Conservation (phyloP, 1,140 invertebrate genomes). For the Pseudomyrmex pallidus region DNA sequence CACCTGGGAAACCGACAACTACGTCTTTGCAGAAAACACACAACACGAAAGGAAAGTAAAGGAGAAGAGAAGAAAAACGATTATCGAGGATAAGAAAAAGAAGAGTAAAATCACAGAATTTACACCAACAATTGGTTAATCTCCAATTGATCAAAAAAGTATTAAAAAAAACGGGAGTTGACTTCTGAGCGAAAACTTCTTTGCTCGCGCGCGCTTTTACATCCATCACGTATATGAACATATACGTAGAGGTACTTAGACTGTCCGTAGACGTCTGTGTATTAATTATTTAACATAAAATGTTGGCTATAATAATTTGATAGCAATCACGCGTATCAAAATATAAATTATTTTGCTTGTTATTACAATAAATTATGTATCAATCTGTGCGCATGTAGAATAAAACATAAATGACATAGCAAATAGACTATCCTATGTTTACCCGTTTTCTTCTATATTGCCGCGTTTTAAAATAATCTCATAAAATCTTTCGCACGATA, state of each 20-base stretch:
- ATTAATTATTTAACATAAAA: slow-evolving; percentile 23
- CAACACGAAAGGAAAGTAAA: neutral
- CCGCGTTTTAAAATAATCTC: neutral
- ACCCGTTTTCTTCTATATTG: too few relatives aligned
- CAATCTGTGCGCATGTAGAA: neutral
- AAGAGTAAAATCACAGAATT: neutral
- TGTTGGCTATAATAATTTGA: neutral
- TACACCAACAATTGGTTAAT: neutral
- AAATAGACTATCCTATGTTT: neutral
- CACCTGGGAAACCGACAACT: slow-evolving; percentile 53
- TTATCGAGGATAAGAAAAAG: neutral
- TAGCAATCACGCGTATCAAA: neutral
- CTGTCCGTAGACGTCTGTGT: neutral
- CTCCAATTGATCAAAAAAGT: neutral
- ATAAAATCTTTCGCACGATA: neutral
- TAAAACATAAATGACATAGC: neutral
- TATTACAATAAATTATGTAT: neutral
- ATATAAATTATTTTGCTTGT: neutral
- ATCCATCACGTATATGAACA: neutral
- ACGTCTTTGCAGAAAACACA: neutral
- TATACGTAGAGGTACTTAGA: neutral
- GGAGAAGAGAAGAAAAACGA: neutral
- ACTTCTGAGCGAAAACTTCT: neutral
- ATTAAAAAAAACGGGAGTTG: neutral
- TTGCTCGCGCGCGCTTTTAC: neutral